Evolutionary conservation across 2,888 invertebrate genomes (phyloP).

Genomic region (Hybos culiciformis): DNA sequence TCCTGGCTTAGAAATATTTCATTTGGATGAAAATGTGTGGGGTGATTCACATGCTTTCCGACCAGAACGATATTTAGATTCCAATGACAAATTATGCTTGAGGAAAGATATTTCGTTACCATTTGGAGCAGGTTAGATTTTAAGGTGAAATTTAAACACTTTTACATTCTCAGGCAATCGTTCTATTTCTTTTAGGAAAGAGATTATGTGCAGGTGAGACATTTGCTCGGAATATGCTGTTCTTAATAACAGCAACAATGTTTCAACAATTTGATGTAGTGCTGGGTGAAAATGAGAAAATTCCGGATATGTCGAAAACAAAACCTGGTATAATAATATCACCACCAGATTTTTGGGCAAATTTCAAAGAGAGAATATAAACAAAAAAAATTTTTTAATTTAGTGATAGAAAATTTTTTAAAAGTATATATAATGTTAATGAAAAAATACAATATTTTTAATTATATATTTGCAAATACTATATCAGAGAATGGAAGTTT

Average conservation of each 20-base stretch:
- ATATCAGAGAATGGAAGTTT: too few species aligned
- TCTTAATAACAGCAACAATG: conserved; percentile 44
- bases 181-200: conserved; percentile 37
- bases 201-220: conserved; percentile 59
- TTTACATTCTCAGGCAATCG: neutral
- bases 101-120: conserved; percentile 46
- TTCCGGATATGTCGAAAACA: conserved; percentile 35
- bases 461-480: too few species aligned
- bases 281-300: conserved; percentile 37
- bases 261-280: conserved; percentile 49
- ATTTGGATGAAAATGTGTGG: conserved; percentile 46
- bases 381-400: too few species aligned
- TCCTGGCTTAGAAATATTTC: conserved; percentile 41
- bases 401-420: too few species aligned
- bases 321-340: conserved; percentile 41
- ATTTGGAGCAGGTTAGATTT: conserved; percentile 47
- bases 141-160: neutral
- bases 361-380: conserved; percentile 33
- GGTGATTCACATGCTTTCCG: conserved; percentile 49
- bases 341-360: conserved; percentile 46
- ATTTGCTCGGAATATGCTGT: conserved; percentile 50
- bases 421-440: too few species aligned
- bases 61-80: conserved; percentile 50
- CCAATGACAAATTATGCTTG: conserved; percentile 39
- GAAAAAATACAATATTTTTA: too few species aligned